Base-by-base conservation (phyloP, 2,113 vertebrate genomes). In the Saccopteryx bilineata region DNA sequence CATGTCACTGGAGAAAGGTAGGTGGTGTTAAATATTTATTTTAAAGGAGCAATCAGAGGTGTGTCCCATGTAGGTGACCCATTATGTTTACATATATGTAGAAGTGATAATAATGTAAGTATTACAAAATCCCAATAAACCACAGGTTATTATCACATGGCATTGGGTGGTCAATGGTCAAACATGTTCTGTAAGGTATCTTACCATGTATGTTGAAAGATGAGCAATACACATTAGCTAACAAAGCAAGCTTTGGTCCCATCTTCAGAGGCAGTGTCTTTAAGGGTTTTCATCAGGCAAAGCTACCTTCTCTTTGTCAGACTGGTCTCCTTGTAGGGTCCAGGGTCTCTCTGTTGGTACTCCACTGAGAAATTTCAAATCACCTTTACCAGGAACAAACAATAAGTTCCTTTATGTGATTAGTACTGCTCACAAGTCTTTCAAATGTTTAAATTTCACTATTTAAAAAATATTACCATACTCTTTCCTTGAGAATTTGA, bases 391-490 rank as follows among this genome's bases (percentile, higher is more conserved):
- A 39, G 12, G 31, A 93, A 79, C 24, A 87, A 92, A 79, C 23
- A 83, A 48, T 79, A 96, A 85, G 39, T 87, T 91, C 56, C 85
- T 87, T 87, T 69, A 58, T 79, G 84, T 24, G 56, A 79, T 63
- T 54, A 54, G 65, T 72, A 39, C 13, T 72, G 15, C n/a, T 90
- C 65, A 66, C 33, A 82, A 85, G 65, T 21, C 65, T 87, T 93
- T 87, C 65, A 90, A 19, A 39, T 87, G 48, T 91, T 86, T 86
- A 75, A 76, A 69, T 85, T 52, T 91, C 69, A 83, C 19, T 48
- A 79, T 69, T 96, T 94, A 89, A 78, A 65, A 95, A 95, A 81
- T n/a, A 90, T 90, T 63, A 69, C 18, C 39, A 9, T 90, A 52
- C 60, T 91, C 50, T 92, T 91, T 87, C 63, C 81, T 93, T 31